These are phyloP conservation scores for Dione vanillae DNA, from an alignment of 2,888 invertebrate genomes.

Conservation along the genomic window DNA sequence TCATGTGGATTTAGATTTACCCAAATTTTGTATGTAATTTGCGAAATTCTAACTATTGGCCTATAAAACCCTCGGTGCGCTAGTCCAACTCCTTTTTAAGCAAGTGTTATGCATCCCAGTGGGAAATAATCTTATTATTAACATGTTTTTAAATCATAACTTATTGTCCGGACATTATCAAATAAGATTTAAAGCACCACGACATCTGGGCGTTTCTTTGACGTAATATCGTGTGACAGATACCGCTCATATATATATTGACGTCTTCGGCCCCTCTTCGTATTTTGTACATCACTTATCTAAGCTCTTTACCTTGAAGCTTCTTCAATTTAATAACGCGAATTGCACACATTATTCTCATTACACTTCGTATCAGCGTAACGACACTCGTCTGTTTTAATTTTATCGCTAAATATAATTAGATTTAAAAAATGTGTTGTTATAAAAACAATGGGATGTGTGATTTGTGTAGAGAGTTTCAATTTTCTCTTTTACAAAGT, in stretches of 20 bases:
- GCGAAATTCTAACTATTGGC: too few species aligned
- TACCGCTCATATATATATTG: constrained; percentile 81
- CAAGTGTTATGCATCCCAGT: not conserved
- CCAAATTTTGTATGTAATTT: too few species aligned
- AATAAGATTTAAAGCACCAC: constrained; percentile 73
- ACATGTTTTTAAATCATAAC: constrained; percentile 58
- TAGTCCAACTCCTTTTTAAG: too few species aligned
- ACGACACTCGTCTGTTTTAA: constrained; percentile 40
- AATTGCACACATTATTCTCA: constrained; percentile 60
- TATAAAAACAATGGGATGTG: constrained; percentile 77
- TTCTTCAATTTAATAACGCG: constrained; percentile 66
- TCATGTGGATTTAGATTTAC: too few species aligned
- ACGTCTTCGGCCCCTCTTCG: constrained; percentile 69
- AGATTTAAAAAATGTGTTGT: constrained; percentile 74
- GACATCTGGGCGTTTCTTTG: constrained; percentile 81
- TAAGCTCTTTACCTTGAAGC: constrained; percentile 81
- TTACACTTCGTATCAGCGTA: constrained; percentile 48
- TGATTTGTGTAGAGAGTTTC: constrained; percentile 78
- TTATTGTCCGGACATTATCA: constrained; percentile 73
- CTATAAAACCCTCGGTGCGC: too few species aligned
- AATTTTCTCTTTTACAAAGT: constrained; percentile 74
- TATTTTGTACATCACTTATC: constrained; percentile 81
- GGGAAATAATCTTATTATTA: not conserved
- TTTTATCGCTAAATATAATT: constrained; percentile 24
- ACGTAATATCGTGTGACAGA: constrained; percentile 79